Percentiles rank a stretch among this genome's conserved stretches.
Conservation (phyloP, 1,140 invertebrate species). For the Plutomurus gul region DNA sequence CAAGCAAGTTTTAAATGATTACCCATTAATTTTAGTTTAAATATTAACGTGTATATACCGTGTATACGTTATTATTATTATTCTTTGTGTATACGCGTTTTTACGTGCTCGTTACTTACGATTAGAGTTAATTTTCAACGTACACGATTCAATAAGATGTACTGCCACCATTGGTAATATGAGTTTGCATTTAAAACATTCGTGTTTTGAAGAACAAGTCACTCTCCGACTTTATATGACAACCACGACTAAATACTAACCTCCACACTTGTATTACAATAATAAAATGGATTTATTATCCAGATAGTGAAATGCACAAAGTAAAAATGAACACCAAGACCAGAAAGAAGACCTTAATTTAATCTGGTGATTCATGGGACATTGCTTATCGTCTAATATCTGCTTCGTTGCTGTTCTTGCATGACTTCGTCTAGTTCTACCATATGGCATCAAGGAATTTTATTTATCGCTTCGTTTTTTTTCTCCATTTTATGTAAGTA, state of each 20-base stretch:
- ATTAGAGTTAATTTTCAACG: no score
- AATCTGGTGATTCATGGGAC: neutral
- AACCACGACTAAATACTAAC: no score
- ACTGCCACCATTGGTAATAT: no score
- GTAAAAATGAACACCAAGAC: neutral
- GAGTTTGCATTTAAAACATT: neutral
- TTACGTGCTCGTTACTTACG: no score
- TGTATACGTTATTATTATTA: neutral
- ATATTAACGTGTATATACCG: neutral
- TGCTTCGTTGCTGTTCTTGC: no score
- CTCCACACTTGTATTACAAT: neutral
- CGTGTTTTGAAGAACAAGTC: neutral
- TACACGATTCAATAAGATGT: no score
- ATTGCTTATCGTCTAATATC: neutral
- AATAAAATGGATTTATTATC: slow-evolving; percentile 8
- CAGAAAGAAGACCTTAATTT: slow-evolving; percentile 4
- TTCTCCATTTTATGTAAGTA: no score
- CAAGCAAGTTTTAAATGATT: neutral
- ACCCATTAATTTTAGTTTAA: neutral
- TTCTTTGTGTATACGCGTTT: neutral
- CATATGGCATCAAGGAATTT: neutral
- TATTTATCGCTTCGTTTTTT: no score
- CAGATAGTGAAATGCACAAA: slow-evolving; percentile 9
- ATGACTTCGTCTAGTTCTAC: no score
- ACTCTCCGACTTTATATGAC: no score